Percentiles rank a stretch among this genome's conserved stretches.
Conservation (phyloP, 2,113 vertebrate genomes). For the Montifringilla adamsi region DNA sequence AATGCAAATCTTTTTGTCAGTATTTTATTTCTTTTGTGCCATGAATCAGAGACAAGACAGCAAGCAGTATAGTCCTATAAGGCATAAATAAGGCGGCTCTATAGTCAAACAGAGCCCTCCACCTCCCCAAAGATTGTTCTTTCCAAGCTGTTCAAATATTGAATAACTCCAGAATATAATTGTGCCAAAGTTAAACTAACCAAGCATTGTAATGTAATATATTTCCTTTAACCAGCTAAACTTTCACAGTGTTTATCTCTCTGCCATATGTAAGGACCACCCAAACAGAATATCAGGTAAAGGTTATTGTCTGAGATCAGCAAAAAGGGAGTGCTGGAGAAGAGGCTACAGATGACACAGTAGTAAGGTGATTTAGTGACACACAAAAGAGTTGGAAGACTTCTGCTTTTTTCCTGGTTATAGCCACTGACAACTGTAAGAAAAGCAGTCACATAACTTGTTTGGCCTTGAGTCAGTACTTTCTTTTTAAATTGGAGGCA, state of each 20-base stretch:
- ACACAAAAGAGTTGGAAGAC: neutral
- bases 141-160: slow-evolving; percentile 47
- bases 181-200: slow-evolving; percentile 38
- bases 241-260: slow-evolving; percentile 15
- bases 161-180: slow-evolving; percentile 15
- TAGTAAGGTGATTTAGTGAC: neutral
- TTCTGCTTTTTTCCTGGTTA: neutral
- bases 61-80: neutral
- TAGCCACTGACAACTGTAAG: neutral
- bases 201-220: slow-evolving; percentile 9
- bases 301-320: neutral
- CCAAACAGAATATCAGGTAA: neutral
- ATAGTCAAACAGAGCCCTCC: neutral
- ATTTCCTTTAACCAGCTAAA: slow-evolving; percentile 17
- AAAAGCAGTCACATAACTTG: neutral
- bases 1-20: neutral
- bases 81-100: neutral
- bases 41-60: neutral
- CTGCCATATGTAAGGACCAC: slow-evolving; percentile 35
- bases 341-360: neutral
- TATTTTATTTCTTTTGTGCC: neutral
- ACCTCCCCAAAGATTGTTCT: neutral
- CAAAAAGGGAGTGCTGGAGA: neutral
- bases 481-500: neutral
- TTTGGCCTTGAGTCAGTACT: neutral